These are phyloP conservation scores for Cantharis rufa DNA, from an alignment of 2,888 invertebrate genomes.

Conservation along the genomic window DNA sequence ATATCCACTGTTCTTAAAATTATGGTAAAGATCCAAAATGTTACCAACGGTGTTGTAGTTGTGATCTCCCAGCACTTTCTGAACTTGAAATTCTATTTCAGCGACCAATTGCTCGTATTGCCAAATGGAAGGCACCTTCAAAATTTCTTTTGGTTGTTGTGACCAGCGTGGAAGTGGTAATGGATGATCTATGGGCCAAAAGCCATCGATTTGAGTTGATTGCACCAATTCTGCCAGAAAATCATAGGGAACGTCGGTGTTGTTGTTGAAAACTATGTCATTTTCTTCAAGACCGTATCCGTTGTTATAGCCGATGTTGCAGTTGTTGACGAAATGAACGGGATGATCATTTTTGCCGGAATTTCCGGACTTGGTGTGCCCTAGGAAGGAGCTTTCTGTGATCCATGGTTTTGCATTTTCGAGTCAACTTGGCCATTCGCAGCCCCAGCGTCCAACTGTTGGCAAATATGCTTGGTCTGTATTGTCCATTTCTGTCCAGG, in stretches of 20 bases:
- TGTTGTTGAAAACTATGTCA: slow-evolving; percentile 31
- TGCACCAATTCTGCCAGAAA: slow-evolving; percentile 34
- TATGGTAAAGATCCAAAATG: slow-evolving; percentile 71
- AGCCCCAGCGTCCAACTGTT: slow-evolving; percentile 88
- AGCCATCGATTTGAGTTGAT: slow-evolving; percentile 57
- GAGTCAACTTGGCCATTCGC: slow-evolving; percentile 98
- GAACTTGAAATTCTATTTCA: slow-evolving; percentile 77
- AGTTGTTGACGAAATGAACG: slow-evolving; percentile 48
- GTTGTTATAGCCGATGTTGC: slow-evolving; percentile 44
- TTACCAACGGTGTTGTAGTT: slow-evolving; percentile 90
- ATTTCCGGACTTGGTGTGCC: slow-evolving; percentile 52
- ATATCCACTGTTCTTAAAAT: slow-evolving; percentile 66
- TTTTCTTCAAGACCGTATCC: slow-evolving; percentile 49
- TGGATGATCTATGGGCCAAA: slow-evolving; percentile 72
- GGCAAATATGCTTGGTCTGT: slow-evolving; percentile 69
- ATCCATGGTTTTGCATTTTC: slow-evolving; percentile 63
- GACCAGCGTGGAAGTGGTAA: slow-evolving; percentile 80
- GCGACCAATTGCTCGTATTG: slow-evolving; percentile 81
- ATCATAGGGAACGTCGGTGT: slow-evolving; percentile 14
- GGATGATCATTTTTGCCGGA: slow-evolving; percentile 22
- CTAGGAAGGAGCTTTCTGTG: slow-evolving; percentile 52
- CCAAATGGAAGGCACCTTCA: slow-evolving; percentile 59
- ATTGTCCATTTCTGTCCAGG: slow-evolving; percentile 24
- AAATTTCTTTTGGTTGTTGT: slow-evolving; percentile 56
- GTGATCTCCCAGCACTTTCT: slow-evolving; percentile 79